Conservation (phyloP, 2,888 invertebrate species). For the Hemicrepidius hirtus region DNA sequence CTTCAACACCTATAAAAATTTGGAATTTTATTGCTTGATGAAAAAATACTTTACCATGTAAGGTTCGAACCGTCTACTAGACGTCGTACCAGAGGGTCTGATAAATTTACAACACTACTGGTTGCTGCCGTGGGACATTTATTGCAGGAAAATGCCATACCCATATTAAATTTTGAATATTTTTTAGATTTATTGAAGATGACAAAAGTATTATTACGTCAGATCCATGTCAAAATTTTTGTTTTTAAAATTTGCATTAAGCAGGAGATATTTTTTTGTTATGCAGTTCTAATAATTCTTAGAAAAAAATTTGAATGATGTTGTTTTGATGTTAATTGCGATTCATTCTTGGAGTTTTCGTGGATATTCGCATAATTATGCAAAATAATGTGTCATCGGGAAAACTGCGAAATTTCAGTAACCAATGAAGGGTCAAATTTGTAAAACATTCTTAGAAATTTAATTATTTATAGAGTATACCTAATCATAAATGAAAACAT, state of each 20-base stretch:
- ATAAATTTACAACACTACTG: conserved; percentile 63
- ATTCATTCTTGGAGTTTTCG: not conserved
- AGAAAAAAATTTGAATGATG: conserved; percentile 14
- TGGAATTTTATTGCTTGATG: too few species aligned
- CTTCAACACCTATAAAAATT: conserved; percentile 19
- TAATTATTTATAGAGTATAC: conserved; percentile 10
- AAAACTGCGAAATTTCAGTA: conserved; percentile 12
- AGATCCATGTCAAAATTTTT: conserved; percentile 16
- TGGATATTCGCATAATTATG: conserved; percentile 14
- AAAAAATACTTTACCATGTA: not conserved
- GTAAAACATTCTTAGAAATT: not conserved
- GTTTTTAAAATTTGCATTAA: conserved; percentile 3
- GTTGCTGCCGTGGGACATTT: conserved; percentile 53
- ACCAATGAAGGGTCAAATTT: not conserved
- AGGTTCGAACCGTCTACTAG: conserved; percentile 57
- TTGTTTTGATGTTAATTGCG: conserved; percentile 2
- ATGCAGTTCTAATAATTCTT: too few species aligned
- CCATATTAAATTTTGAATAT: conserved; percentile 49
- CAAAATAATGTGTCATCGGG: conserved; percentile 34
- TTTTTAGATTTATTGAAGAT: conserved; percentile 1
- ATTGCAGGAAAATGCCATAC: conserved; percentile 52
- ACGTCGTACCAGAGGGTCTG: conserved; percentile 61
- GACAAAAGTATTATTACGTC: not conserved
- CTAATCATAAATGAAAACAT: conserved; percentile 18
- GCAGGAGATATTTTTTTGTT: not conserved